These are phyloP conservation scores for Atta texana DNA, from an alignment of 1,140 invertebrate species.

Conservation along the genomic window DNA sequence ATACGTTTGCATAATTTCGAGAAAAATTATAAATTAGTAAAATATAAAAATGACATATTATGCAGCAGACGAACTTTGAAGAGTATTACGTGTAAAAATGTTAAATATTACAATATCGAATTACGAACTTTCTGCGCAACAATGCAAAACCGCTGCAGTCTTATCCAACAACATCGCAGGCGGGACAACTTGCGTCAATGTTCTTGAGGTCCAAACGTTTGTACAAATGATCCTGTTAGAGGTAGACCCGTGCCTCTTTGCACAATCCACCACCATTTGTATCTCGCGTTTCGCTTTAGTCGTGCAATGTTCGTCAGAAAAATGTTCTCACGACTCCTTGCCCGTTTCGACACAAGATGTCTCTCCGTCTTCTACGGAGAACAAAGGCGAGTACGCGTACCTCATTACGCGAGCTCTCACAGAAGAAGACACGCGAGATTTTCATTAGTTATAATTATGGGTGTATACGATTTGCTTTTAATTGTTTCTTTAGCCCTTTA, in stretches of 20 bases:
- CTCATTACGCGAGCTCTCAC: conserved; percentile 44
- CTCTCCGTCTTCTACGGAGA: conserved; percentile 49
- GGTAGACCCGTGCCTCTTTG: conserved; percentile 25
- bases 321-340: conserved; percentile 67
- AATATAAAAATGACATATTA: neutral
- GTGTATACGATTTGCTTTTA: neutral
- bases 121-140: conserved; percentile 11
- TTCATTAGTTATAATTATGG: conserved; percentile 64
- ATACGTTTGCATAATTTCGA: neutral
- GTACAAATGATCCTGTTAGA: conserved; percentile 50
- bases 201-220: conserved; percentile 14
- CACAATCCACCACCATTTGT: conserved; percentile 45
- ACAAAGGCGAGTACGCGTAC: conserved; percentile 52
- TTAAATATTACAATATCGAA: conserved; percentile 30
- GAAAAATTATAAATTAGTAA: conserved; percentile 4
- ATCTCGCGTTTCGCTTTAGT: conserved; percentile 45
- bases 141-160: neutral
- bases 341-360: conserved; percentile 62
- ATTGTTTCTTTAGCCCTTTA: neutral
- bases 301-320: conserved; percentile 64
- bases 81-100: neutral
- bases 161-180: conserved; percentile 6
- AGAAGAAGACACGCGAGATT: conserved; percentile 27
- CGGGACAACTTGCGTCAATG: conserved; percentile 33
- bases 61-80: neutral